A percentile compares a stretch with the other conserved stretches of the same genome.
Evolutionary conservation across 2,888 invertebrate species (phyloP).

Genomic region (Agrilus cyanescens): DNA sequence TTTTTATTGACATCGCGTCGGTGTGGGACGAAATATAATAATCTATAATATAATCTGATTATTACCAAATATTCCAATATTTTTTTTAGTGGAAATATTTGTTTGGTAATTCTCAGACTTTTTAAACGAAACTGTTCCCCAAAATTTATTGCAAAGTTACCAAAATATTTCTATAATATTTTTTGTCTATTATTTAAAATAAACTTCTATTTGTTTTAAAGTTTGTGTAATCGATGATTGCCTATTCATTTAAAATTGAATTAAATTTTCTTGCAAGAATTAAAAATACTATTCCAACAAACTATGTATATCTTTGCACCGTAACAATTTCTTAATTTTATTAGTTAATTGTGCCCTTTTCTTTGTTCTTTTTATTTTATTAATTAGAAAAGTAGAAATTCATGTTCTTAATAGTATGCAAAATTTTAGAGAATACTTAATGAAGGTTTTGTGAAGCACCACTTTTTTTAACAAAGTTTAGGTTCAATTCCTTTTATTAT

Average conservation of each 20-base stretch:
- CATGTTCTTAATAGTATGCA: not conserved
- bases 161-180: conserved; percentile 32
- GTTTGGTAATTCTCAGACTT: too few relatives aligned
- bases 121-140: too few relatives aligned
- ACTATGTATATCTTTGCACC: conserved; percentile 17
- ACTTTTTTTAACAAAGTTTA: too few relatives aligned
- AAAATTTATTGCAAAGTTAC: conserved; percentile 34
- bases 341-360: conserved; percentile 6
- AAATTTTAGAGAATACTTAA: not conserved
- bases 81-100: conserved; percentile 4
- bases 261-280: conserved; percentile 1
- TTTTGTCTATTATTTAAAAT: conserved; percentile 13
- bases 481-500: too few relatives aligned
- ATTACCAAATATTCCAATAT: conserved; percentile 11
- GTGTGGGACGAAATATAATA: conserved; percentile 36
- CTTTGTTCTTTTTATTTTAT: conserved; percentile 13
- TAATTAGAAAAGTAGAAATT: not conserved
- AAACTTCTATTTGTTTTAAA: too few relatives aligned
- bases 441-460: too few relatives aligned
- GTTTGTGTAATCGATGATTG: not conserved
- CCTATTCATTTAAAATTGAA: not conserved
- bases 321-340: conserved; percentile 8
- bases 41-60: conserved; percentile 17
- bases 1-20: conserved; percentile 38
- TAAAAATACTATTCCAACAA: conserved; percentile 22